Conservation (phyloP, 2,113 vertebrate species). For the Dasypus novemcinctus region DNA sequence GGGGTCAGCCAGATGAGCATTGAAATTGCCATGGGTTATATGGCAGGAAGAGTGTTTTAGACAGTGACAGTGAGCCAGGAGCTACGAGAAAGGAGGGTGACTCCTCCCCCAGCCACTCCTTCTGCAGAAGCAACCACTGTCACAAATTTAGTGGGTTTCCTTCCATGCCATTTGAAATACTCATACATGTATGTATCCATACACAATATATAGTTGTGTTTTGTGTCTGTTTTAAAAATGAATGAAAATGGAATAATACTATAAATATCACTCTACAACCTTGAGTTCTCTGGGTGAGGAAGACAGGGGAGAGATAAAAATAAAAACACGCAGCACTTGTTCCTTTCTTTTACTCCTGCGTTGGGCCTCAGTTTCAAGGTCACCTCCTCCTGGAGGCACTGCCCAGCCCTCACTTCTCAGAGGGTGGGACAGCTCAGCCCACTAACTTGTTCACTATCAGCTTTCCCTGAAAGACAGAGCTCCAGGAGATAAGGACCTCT, state of each 20-base stretch:
- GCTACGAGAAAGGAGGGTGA: background rate
- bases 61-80: background rate
- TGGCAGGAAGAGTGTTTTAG: background rate
- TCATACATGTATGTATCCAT: too few species aligned
- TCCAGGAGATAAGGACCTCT: background rate
- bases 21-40: background rate
- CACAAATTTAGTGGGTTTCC: background rate
- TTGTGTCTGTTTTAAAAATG: background rate
- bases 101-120: background rate
- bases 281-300: background rate
- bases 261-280: background rate
- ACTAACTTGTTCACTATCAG: background rate
- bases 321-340: background rate
- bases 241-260: background rate
- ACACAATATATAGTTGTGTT: background rate
- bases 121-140: background rate
- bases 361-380: background rate
- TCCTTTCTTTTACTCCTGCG: background rate
- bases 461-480: background rate
- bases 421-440: background rate
- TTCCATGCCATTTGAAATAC: background rate
- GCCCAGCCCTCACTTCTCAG: fast-evolving
- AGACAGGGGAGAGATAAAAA: background rate
- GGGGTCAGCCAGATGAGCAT: background rate
- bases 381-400: background rate